Base-by-base conservation (phyloP, 2,113 vertebrate genomes). In the Rhabdornis inornatus region DNA sequence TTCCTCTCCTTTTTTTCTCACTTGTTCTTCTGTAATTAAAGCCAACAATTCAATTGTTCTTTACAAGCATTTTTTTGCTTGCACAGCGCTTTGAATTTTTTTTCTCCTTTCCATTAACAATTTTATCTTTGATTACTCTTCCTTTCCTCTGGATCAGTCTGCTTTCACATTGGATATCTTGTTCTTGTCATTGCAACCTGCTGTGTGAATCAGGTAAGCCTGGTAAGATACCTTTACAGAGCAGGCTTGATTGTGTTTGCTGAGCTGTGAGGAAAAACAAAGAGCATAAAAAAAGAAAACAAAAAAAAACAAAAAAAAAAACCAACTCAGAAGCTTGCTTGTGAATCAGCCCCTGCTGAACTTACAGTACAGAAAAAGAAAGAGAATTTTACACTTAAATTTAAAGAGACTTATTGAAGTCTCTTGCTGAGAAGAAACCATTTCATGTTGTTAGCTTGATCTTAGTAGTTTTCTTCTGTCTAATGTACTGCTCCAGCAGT, bases 281-380 rank as follows among this genome's bases (percentile, higher is more conserved):
- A 45, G 76, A 83, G 33, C 3, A 2, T 60, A 39, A 92, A 80
- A 84, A 88, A 74, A 74, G n/a, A n/a, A n/a, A n/a, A n/a, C n/a
- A 84, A 88, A 74, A 74, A 24, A 94, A 94, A 94, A 81, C n/a
- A 92, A 85, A 45, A 80, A 83, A 39, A 92, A 80, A 84, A 88
- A 74, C 66, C 15, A 16, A 7, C 35, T 61, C 59, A 42, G 84
- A 85, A 10, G 33, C 25, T 90, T 79, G 8, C 80, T 82, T 66
- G 28, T 85, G 71, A 74, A 75, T 79, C 3, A 6, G 14, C 50
- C 42, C 61, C 61, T 15, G 33, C 33, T 91, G 70, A 88, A 91
- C 69, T 14, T 72, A 44, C 16, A 72, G 23, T 11, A 71, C 12
- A 70, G 39, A 25, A 69, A 93, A 93, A 55, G 39, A 79, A 68